Base-by-base conservation (phyloP, 2,888 invertebrate species). In the Diplolepis rosae region DNA sequence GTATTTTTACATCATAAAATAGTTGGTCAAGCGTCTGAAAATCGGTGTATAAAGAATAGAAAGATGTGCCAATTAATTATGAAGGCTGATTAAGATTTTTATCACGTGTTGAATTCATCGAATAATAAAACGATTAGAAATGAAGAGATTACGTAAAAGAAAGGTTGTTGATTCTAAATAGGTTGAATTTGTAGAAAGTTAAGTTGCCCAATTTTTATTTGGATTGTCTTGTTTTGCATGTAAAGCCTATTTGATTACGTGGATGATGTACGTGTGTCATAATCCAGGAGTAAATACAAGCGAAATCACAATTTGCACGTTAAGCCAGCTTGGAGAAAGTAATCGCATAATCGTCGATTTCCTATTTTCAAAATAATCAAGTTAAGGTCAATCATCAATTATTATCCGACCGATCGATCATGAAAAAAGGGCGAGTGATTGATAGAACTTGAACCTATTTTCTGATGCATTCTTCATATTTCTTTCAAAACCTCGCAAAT, bases 341-440 rank as follows among this genome's bases (percentile, higher is more conserved):
- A 13, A 35, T n/a, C 35, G 24, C 35, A 56, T 56, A 56, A 56
- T 56, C 56, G 35, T 35, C 32, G 22, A 56, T 22, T 35, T 56
- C 35, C 35, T 56, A 13, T n/a, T 6, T 35, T 56, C 4, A 9
- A 22, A 56, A 35, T 56, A 5, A n/a, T n/a, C n/a, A 18, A 32
- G 56, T 56, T 22, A 56, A 56, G 56, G 56, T 56, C 56, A 32
- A 35, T 35, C 35, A 56, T 56, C 32, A 56, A 22, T 56, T 22
- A 32, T 35, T 56, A 18, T 18, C 15, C 18, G 32, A 56, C 15
- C 18, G 32, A 56, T 56, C 56, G 56, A 56, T 56, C 22, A 56
- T 30, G 5, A 35, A 56, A 11, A 56, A 56, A 35, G 13, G 32
- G 35, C 32, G 35, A 30, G 18, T 22, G 22, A 22, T 11, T 18